Base-by-base conservation (phyloP, 2,888 invertebrate species). In the Tanypteryx hageni region DNA sequence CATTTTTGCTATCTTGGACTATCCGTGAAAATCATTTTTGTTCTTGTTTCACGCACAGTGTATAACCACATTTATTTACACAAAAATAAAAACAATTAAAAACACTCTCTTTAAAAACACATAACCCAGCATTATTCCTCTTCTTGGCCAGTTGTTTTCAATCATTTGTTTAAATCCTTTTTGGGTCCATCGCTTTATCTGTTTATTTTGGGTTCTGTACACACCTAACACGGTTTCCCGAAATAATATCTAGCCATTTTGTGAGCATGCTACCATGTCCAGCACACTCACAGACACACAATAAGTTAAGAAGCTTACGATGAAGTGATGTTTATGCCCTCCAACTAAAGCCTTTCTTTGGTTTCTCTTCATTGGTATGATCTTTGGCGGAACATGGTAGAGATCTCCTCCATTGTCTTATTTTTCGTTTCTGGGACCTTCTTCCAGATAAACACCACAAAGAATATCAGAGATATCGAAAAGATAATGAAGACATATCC, bases 351-450 rank as follows among this genome's bases (percentile, higher is more conserved):
- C 64, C n/a, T 18, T n/a, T 89, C 64, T 89, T 27, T 64, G 89
- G 89, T 68, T 44, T 89, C 68, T 18, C 13, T 56, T 89, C 89
- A 95, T 95, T 95, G 96, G 95, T 96, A 96, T 58, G 96, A 96
- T 94, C 95, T 96, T 94, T 98, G 97, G 93, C 97, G 96, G 95
- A 98, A 98, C 96, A 97, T 96, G 31, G 97, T 97, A 0, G 97
- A 97, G 92, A 98, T 98, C 94, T 98, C 98, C 94, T 98, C 98
- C 92, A 97, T 96, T 0, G 97, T 97, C 94, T 97, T 98, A 95
- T 98, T 97, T 95, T 98, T 98, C 0, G 99, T 99, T 95, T 99
- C 98, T 0, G 98, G 99, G 0, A 99, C 98, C 95, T 97, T 98
- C 94, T 97, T 97, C 94, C 96, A 97, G 58, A 98, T 97, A 95